Percentiles rank a stretch among this genome's conserved stretches.
phyloP scores from a whole-genome alignment of 35 echinoderm and acorn worm genomes.

The Apostichopus japonicus region DNA sequence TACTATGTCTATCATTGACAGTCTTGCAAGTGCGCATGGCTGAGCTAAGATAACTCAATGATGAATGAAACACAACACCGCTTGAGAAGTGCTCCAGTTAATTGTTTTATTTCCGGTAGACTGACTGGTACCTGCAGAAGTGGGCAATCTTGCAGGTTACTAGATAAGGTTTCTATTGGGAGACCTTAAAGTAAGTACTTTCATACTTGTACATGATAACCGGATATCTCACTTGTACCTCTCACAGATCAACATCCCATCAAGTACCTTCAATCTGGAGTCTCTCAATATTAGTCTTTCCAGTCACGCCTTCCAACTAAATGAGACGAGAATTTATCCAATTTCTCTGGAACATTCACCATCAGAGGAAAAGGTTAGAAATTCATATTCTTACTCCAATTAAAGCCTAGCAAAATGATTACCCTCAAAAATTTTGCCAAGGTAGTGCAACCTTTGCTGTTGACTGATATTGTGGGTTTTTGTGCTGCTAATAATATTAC shows the following conservation, averaged over 20 bases:
- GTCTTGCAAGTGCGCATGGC: too few relatives aligned
- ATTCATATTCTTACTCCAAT: neutral
- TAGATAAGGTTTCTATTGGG: neutral
- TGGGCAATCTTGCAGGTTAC: neutral
- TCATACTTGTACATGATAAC: too few relatives aligned
- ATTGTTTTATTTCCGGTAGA: too few relatives aligned
- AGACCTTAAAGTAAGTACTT: neutral
- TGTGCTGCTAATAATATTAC: too few relatives aligned
- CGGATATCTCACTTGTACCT: neutral
- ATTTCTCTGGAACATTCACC: neutral
- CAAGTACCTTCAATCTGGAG: constrained; percentile 54
- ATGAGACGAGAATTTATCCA: constrained; percentile 22
- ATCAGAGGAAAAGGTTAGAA: constrained; percentile 2
- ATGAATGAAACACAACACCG: too few relatives aligned
- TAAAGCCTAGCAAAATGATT: too few relatives aligned
- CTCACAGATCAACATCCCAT: constrained; percentile 66
- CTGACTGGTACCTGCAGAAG: neutral
- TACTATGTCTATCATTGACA: too few relatives aligned
- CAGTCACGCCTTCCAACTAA: constrained; percentile 51
- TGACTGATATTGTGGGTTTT: too few relatives aligned
- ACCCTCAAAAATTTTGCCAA: too few relatives aligned
- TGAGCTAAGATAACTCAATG: too few relatives aligned
- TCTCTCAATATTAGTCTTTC: constrained; percentile 54
- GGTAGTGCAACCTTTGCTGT: too few relatives aligned
- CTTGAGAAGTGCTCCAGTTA: too few relatives aligned